Conservation (phyloP, 1,140 invertebrate genomes). For the Ceratosolen solmsi region DNA sequence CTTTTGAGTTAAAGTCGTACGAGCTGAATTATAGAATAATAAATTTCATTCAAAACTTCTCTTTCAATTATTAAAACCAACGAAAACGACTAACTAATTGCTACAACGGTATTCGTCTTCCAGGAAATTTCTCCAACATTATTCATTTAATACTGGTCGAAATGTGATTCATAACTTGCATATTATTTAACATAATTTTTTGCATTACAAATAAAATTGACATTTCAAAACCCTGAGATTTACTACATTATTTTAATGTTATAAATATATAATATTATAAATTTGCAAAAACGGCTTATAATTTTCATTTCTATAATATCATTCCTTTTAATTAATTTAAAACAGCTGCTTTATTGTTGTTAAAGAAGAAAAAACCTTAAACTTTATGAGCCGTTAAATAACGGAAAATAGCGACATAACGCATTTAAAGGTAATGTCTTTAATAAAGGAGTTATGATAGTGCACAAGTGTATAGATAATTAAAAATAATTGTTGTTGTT, state of each 20-base stretch:
- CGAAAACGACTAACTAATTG: background rate
- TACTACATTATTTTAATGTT: background rate
- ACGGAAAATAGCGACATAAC: no score
- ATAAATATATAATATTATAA: background rate
- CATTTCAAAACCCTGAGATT: background rate
- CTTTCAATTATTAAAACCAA: background rate
- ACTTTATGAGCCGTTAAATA: no score
- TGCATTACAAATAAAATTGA: background rate
- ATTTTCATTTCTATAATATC: background rate
- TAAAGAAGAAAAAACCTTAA: no score
- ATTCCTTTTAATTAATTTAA: no score
- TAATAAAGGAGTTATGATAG: no score
- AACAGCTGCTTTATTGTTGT: no score
- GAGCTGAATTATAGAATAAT: background rate
- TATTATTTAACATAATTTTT: background rate
- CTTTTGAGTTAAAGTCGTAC: background rate
- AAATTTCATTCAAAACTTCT: conserved; percentile 17
- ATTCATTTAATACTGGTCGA: background rate
- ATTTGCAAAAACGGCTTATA: background rate
- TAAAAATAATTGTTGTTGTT: no score
- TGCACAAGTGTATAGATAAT: no score
- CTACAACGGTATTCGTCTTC: background rate
- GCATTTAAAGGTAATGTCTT: no score
- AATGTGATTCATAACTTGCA: background rate
- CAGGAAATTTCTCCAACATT: background rate